Base-by-base conservation (phyloP, 1,140 invertebrate species). In the Physella acuta region DNA sequence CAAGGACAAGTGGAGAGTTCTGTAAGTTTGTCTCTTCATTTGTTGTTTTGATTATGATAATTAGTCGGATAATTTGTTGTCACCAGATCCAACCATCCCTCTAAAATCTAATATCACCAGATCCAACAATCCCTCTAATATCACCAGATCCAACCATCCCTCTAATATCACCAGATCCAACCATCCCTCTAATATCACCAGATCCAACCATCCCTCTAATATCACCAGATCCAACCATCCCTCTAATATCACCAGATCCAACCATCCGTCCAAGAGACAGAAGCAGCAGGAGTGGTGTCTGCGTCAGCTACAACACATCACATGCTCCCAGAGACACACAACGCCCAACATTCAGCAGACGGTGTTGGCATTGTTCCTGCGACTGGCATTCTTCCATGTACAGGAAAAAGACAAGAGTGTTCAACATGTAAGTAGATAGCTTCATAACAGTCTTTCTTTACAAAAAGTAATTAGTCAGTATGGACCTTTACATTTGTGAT, bases 271-370 rank as follows among this genome's bases (percentile, higher is more conserved):
- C 14, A 61, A 44, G 59, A 36, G 52, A 49, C 1, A 2, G 39
- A 67, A 67, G 20, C 64, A 67, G 49, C 26, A n/a, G 14, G 64
- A 67, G 39, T 4, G 52, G 1, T 67, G 64, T 20, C 26, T 67
- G 14, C 64, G 64, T 16, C 53, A 56, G 5, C 36, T 67, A 24
- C 64, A 56, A 3, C 64, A 67, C 52, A 11, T 56, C 0, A 31
- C 24, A 31, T 31, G 28, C 24, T 56, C 64, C 34, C 52, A 55
- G 64, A 36, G 28, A 5, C 51, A 37, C 64, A 67, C 44, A 17
- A n/a, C 52, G 1, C 20, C 52, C 36, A 20, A 55, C 17, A n/a
- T 33, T 31, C 64, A 67, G 34, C 31, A 17, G 4, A 56, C 64
- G 2, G 52, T 56, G 4, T 33, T 67, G 51, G n/a, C 64, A 2